These are phyloP conservation scores for Brienomyrus brachyistius DNA, from an alignment of 2,113 vertebrate genomes.

Conservation along the genomic window DNA sequence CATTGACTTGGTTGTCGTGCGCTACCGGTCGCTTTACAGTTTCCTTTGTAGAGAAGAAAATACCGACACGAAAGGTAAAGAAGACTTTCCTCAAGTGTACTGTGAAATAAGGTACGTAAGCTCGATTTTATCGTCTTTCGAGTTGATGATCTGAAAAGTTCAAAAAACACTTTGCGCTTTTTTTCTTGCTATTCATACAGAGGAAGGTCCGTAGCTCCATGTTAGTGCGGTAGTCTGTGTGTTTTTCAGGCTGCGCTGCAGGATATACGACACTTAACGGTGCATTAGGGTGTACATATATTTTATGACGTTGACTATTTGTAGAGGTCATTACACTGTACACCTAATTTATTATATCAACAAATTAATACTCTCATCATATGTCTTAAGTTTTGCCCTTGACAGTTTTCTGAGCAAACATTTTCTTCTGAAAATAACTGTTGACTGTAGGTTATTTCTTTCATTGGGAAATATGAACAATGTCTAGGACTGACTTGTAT, in stretches of 20 bases:
- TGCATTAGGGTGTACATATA: not conserved
- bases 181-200: not conserved
- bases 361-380: not conserved
- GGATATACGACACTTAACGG: not conserved
- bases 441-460: not conserved
- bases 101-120: not conserved
- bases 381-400: not conserved
- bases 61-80: not conserved
- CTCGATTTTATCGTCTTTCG: not conserved
- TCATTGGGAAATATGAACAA: not conserved
- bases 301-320: not conserved
- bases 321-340: not conserved
- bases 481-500: not conserved
- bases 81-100: not conserved
- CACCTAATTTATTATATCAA: not conserved
- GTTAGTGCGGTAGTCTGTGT: not conserved
- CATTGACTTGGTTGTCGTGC: not conserved
- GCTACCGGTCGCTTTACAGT: not conserved
- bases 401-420: not conserved
- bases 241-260: not conserved
- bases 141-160: not conserved
- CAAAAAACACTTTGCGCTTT: not conserved
- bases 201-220: not conserved
- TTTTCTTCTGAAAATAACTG: not conserved
- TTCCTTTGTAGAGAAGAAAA: not conserved